Percentiles rank a stretch among this genome's conserved stretches.
Evolutionary conservation across 2,797 vertebrate species (phyloP).

Genomic region (Meda fulgida): DNA sequence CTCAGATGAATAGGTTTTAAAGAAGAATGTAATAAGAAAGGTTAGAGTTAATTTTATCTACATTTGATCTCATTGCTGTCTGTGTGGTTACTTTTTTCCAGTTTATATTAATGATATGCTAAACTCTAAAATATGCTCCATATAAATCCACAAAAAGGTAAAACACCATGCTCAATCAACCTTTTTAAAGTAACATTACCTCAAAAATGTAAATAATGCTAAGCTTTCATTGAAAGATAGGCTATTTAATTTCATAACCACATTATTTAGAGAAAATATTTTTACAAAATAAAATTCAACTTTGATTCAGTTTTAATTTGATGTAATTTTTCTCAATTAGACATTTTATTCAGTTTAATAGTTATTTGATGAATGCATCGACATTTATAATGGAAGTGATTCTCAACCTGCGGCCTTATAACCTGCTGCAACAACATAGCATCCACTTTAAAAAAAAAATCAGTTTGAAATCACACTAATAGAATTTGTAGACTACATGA

Average conservation of each 20-base stretch:
- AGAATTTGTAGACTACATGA: neutral
- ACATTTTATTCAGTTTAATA: neutral
- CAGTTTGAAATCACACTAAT: neutral
- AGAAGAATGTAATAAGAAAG: neutral
- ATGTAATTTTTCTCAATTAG: neutral
- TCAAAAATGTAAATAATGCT: neutral
- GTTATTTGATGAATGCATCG: no score
- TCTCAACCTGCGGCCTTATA: neutral
- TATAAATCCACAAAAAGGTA: neutral
- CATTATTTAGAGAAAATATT: neutral
- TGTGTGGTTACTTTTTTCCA: neutral
- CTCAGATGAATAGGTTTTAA: neutral
- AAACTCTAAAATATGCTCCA: neutral
- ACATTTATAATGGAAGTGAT: neutral
- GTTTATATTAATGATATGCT: neutral
- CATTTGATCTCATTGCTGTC: neutral
- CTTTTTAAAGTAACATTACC: neutral
- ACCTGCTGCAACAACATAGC: neutral
- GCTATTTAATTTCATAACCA: neutral
- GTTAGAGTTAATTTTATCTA: neutral
- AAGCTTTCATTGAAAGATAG: neutral
- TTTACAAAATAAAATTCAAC: neutral
- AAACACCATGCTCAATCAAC: neutral
- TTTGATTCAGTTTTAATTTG: neutral
- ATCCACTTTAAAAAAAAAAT: neutral